phyloP scores from a whole-genome alignment of 1,140 invertebrate species.

The Bathynomus jamesi region DNA sequence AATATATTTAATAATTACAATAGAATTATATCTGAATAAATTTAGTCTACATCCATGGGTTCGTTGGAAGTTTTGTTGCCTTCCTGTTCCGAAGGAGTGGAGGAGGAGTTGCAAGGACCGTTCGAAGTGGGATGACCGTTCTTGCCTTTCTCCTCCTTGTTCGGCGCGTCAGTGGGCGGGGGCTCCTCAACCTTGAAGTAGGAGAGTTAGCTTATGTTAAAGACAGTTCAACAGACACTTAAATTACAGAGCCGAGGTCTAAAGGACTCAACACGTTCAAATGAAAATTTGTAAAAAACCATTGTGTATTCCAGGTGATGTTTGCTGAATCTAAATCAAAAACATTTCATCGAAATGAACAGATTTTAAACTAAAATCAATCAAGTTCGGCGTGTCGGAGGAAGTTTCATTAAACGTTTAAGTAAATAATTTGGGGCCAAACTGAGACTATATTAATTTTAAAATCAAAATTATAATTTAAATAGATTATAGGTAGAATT shows the following conservation, averaged over 20 bases:
- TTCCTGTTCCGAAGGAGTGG: too few species aligned
- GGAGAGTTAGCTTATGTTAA: not conserved
- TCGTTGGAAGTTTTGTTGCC: conserved; percentile 19
- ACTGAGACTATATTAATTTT: too few species aligned
- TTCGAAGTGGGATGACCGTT: conserved; percentile 16
- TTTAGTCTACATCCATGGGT: conserved; percentile 31
- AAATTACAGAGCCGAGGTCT: not conserved
- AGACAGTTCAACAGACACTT: not conserved
- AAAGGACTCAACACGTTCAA: not conserved
- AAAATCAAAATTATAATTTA: too few species aligned
- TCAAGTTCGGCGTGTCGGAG: too few species aligned
- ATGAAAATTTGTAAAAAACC: too few species aligned
- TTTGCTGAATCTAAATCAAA: not conserved
- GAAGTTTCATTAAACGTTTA: too few species aligned
- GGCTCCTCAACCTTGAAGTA: conserved; percentile 40
- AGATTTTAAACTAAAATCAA: not conserved
- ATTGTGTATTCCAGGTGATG: not conserved
- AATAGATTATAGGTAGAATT: too few species aligned
- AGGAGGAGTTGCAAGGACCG: conserved; percentile 9
- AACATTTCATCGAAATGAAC: not conserved
- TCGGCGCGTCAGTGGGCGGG: conserved; percentile 38
- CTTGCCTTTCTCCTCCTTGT: conserved; percentile 12
- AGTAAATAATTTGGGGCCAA: too few species aligned
- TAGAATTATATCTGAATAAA: not conserved
- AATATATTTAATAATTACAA: not conserved